Evolutionary conservation across 2,797 vertebrate genomes (phyloP).

Genomic region (Glossophaga mutica): DNA sequence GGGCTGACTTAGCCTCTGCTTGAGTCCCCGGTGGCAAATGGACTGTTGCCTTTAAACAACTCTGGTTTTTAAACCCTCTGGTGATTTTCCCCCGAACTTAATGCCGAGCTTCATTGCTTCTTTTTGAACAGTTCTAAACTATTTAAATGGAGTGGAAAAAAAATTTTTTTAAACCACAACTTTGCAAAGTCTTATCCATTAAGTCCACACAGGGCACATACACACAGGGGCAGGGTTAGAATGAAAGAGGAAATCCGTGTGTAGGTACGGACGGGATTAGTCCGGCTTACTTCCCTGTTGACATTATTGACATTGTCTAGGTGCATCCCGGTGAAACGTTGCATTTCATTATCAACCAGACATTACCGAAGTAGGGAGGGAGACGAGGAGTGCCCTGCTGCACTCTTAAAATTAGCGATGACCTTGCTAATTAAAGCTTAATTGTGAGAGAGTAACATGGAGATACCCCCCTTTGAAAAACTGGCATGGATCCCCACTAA

Average conservation of each 20-base stretch:
- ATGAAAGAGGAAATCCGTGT: neutral
- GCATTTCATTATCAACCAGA: neutral
- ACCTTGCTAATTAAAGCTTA: slow-evolving; percentile 69
- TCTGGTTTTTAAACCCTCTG: neutral
- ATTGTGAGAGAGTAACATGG: slow-evolving; percentile 25
- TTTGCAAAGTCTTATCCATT: neutral
- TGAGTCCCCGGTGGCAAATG: neutral
- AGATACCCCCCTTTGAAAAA: slow-evolving; percentile 48
- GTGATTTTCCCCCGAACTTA: neutral
- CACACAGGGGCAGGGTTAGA: neutral
- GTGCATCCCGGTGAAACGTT: neutral
- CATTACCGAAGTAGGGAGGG: neutral
- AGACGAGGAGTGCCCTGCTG: neutral
- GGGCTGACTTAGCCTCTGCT: neutral
- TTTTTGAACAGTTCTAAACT: slow-evolving; percentile 8
- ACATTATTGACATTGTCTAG: slow-evolving; percentile 22
- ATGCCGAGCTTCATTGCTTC: neutral
- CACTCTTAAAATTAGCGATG: slow-evolving; percentile 45
- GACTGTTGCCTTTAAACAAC: slow-evolving; percentile 4
- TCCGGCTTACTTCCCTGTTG: neutral
- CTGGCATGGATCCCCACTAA: slow-evolving; percentile 44
- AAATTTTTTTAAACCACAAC: too few relatives aligned
- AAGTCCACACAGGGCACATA: neutral
- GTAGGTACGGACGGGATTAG: neutral
- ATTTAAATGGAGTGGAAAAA: neutral